Evolutionary conservation across 2,113 vertebrate species (phyloP), one percentile per base, ranked within the genome.

Genomic region (Dicrurus megarhynchus): DNA sequence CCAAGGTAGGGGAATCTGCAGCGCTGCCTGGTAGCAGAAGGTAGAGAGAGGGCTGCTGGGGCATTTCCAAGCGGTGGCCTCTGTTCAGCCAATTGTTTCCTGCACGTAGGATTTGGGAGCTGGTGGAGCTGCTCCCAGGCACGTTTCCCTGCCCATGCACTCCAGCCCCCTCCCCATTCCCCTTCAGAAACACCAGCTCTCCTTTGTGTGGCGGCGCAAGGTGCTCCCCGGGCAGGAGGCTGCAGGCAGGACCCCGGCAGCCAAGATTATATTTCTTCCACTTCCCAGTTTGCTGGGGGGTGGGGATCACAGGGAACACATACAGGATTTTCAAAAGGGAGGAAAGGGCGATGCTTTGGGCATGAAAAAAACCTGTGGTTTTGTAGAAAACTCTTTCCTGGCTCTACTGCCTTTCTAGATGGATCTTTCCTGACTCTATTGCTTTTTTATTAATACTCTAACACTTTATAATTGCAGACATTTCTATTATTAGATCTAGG

Each of bases 101-200:
- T 22, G 79, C 77, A 74, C 6, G 11, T 22, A 52, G 86, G 57
- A 70, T 80, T 91, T 89, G 6, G 41, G 92, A 85, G 74, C 90
- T 60, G 77, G 90, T 15, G 84, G 91, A 96, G 94, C 97, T 95
- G 97, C 94, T 91, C 53, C 78, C 79, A 91, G 92, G 89, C 96
- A 95, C 88, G 84, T 97, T 90, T 91, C 89, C 76, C 86, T 93
- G 69, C 59, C 84, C 55, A 21, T 3, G 57, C 20, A 2, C 71
- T 57, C 17, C 47, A 33, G 75, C 24, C 83, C 92, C 92, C 64
- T 76, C 89, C 88, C 76, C 49, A 10, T 6, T 63, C 78, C 59
- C 69, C 86, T 61, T 41, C 73, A 73, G 69, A 37, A 91, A 76
- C 79, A 85, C 49, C 94, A 95, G 69, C 57, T 76, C 86, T 77